These are phyloP conservation scores for Lutjanus argentimaculatus DNA, from an alignment of 2,797 vertebrate genomes.

Conservation along the genomic window DNA sequence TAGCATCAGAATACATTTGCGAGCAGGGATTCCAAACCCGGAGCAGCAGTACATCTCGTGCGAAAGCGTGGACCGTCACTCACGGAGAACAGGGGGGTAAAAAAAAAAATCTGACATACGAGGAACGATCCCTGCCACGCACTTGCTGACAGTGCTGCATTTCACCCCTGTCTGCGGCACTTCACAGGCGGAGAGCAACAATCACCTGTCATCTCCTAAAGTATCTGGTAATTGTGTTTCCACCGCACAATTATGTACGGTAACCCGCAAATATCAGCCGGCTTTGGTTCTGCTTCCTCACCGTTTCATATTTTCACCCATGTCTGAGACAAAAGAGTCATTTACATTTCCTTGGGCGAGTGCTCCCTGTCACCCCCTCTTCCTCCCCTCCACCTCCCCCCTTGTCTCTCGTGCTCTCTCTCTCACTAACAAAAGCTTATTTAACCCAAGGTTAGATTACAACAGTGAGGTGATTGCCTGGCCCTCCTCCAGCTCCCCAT, in stretches of 20 bases:
- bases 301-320: slow-evolving; percentile 75
- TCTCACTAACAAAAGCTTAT: slow-evolving; percentile 84
- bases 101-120: slow-evolving; percentile 55
- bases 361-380: slow-evolving; percentile 27
- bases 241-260: slow-evolving; percentile 52
- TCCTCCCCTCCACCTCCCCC: background rate
- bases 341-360: slow-evolving; percentile 84
- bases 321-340: slow-evolving; percentile 82
- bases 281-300: slow-evolving; percentile 55
- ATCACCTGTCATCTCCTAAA: slow-evolving; percentile 71
- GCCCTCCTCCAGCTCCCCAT: slow-evolving; percentile 91
- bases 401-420: slow-evolving; percentile 28
- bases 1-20: slow-evolving; percentile 71
- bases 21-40: slow-evolving; percentile 14
- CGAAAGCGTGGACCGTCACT: slow-evolving; percentile 61
- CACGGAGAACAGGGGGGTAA: slow-evolving; percentile 40
- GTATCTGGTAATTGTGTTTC: slow-evolving; percentile 73
- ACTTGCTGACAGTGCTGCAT: slow-evolving; percentile 65
- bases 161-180: slow-evolving; percentile 55
- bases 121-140: slow-evolving; percentile 64
- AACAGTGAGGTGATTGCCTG: slow-evolving; percentile 89
- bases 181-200: slow-evolving; percentile 66
- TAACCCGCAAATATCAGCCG: slow-evolving; percentile 42
- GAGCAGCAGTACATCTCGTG: slow-evolving; percentile 51
- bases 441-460: slow-evolving; percentile 90